phyloP scores from a whole-genome alignment of 2,113 vertebrate genomes.

The Hipposideros armiger region DNA sequence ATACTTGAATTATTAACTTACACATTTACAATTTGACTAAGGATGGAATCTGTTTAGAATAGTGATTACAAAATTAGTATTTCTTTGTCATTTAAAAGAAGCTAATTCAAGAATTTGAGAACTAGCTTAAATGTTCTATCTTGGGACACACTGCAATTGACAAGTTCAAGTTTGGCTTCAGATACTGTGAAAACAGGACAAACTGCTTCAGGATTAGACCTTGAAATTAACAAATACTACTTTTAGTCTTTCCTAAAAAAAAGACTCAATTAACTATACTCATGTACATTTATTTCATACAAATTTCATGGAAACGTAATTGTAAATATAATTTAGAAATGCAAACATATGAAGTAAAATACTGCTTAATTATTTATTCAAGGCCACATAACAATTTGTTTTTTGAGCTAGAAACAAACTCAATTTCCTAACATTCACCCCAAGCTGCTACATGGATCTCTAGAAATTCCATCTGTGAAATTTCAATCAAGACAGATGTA shows the following conservation, averaged over 20 bases:
- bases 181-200: conserved; percentile 9
- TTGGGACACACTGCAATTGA: not conserved
- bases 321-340: conserved; percentile 54
- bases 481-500: conserved; percentile 66
- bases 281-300: conserved; percentile 11
- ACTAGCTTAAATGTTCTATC: not conserved
- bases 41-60: not conserved
- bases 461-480: conserved; percentile 71
- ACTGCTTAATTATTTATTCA: conserved; percentile 7
- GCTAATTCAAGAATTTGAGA: not conserved
- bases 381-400: conserved; percentile 55
- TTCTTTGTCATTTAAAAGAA: conserved; percentile 9
- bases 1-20: conserved; percentile 32
- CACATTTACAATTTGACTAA: conserved; percentile 23
- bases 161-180: conserved; percentile 21
- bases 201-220: not conserved
- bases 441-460: conserved; percentile 11
- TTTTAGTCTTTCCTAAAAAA: conserved; percentile 33
- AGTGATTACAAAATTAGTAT: conserved; percentile 56
- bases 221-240: conserved; percentile 18
- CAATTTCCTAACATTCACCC: conserved; percentile 28
- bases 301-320: not conserved
- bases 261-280: not conserved
- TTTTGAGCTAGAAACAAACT: conserved; percentile 57
- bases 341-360: conserved; percentile 43